Evolutionary conservation across 2,888 invertebrate genomes (phyloP).

Genomic region (Phortica okadai): DNA sequence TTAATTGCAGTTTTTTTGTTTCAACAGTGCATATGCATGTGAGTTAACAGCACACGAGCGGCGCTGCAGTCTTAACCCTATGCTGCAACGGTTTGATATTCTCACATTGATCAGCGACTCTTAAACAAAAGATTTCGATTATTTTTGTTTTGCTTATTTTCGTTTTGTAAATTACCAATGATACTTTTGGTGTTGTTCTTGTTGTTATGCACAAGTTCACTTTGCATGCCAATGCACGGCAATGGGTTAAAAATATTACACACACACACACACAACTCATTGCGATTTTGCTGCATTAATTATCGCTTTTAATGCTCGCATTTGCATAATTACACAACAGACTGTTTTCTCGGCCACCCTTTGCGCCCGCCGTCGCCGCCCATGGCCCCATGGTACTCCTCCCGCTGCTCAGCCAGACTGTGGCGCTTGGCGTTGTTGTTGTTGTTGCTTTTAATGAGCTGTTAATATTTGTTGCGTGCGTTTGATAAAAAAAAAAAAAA

Average conservation of each 20-base stretch:
- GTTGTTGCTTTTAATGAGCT: conserved; percentile 68
- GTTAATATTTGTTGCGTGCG: conserved; percentile 54
- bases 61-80: no score
- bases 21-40: background rate
- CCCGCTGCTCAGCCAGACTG: background rate
- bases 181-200: background rate
- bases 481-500: conserved; percentile 17
- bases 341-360: conserved; percentile 35
- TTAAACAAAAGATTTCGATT: no score
- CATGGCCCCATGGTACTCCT: conserved; percentile 2
- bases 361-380: background rate
- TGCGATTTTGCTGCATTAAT: conserved; percentile 11
- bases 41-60: background rate
- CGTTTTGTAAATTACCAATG: background rate
- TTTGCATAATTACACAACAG: conserved; percentile 67
- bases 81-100: no score
- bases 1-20: background rate
- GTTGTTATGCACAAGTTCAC: background rate
- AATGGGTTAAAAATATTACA: background rate
- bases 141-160: no score
- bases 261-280: background rate
- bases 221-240: background rate
- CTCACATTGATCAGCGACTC: no score
- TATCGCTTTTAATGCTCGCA: conserved; percentile 32
- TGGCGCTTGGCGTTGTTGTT: conserved; percentile 37